A percentile compares a stretch with the other conserved stretches of the same genome.
Conservation (phyloP, 2,888 invertebrate species). For the Cancer borealis region DNA sequence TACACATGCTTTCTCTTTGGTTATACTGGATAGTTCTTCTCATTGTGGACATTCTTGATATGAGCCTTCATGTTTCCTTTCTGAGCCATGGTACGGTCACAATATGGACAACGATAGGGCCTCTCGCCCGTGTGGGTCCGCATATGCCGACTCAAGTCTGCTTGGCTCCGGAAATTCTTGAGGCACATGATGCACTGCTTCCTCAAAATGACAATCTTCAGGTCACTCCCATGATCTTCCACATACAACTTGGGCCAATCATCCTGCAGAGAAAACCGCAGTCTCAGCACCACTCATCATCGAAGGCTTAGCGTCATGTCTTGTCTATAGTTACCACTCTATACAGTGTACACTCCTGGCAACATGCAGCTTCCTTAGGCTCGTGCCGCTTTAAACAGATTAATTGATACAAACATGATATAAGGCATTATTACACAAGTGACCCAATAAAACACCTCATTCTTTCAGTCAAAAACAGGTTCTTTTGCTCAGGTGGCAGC, state of each 20-base stretch:
- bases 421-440: background rate
- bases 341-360: conserved; percentile 31
- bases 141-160: conserved; percentile 72
- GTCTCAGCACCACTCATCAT: conserved; percentile 71
- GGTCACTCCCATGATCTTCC: conserved; percentile 59
- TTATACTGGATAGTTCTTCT: conserved; percentile 59
- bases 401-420: background rate
- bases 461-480: background rate
- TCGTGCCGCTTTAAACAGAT: background rate
- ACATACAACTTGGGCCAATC: conserved; percentile 62
- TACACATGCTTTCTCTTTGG: conserved; percentile 15
- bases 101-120: conserved; percentile 69
- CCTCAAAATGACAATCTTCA: conserved; percentile 51
- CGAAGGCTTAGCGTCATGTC: conserved; percentile 55
- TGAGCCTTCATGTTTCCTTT: conserved; percentile 76
- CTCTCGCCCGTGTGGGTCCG: conserved; percentile 75
- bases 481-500: background rate
- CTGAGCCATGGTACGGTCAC: conserved; percentile 67
- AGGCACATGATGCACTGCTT: conserved; percentile 69
- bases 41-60: conserved; percentile 68
- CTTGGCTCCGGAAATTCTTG: conserved; percentile 75
- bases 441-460: background rate
- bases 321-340: conserved; percentile 46
- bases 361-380: conserved; percentile 52
- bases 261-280: conserved; percentile 75